Evolutionary conservation across 1,140 invertebrate species (phyloP), one percentile per base, ranked within the genome.

Genomic region (Ladona fulva): DNA sequence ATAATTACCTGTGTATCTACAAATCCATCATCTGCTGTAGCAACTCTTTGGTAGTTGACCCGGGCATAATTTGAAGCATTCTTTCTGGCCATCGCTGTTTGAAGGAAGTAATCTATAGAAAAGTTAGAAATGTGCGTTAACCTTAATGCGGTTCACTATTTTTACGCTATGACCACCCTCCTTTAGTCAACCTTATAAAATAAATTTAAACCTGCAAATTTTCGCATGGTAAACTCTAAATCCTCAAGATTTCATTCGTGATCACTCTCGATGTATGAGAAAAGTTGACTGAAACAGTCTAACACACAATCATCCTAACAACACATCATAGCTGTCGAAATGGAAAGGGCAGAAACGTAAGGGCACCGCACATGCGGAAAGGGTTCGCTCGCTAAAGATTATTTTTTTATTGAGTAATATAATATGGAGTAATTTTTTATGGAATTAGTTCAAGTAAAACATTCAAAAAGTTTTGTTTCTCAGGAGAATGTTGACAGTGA

Each of bases 11-110:
- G 92, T 75, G 91, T 89, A 85, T 93, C 92, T 14, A 90, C 87
- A 85, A 92, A 93, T 77, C 91, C 91, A 87, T 88, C 87, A 82
- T 92, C 90, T 75, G 88, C 89, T 83, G 89, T 88, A 1, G 88
- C 87, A 19, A 93, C 84, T 80, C 89, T 88, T 66, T 89, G 88
- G 81, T 93, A 93, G 82, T 89, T 90, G 84, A 89, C 89, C 82
- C 89, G 86, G 82, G 87, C 84, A 77, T 85, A 88, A 85, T 86
- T 85, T 80, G 82, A 85, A 77, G 85, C 84, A 77, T 87, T 83
- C 73, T 89, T 87, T 81, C 89, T 86, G 16, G 89, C 90, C 89
- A 90, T 90, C 80, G 87, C 88, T 79, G 87, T 80, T 78, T 85
- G 85, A 79, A 86, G 82, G 79, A 87, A 82, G 81, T 86, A 86